Conservation (phyloP, 2,113 vertebrate genomes). For the Corydoras maculifer region DNA sequence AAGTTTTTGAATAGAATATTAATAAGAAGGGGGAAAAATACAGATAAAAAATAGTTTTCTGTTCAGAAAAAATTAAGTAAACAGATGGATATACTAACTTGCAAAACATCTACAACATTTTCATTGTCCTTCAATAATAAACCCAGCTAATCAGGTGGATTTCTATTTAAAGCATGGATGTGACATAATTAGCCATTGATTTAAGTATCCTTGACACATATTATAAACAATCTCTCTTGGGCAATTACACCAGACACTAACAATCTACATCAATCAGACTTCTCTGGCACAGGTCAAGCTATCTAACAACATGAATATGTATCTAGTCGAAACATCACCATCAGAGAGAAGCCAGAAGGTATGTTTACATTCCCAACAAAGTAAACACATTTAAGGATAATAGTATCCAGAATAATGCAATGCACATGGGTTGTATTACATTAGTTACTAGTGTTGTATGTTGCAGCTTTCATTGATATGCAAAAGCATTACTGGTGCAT, state of each 20-base stretch:
- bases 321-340: neutral
- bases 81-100: too few relatives aligned
- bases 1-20: too few relatives aligned
- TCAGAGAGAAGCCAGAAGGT: neutral
- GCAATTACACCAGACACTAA: neutral
- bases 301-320: constrained; percentile 15
- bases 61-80: too few relatives aligned
- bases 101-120: too few relatives aligned
- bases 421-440: neutral
- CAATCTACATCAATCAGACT: neutral
- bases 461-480: neutral
- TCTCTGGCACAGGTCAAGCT: neutral
- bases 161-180: too few relatives aligned
- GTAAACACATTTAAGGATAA: constrained; percentile 12
- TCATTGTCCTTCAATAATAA: too few relatives aligned
- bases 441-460: neutral
- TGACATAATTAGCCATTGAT: too few relatives aligned
- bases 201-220: too few relatives aligned
- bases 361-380: neutral
- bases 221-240: neutral
- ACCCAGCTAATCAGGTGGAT: too few relatives aligned
- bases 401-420: constrained; percentile 1
- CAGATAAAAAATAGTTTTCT: too few relatives aligned
- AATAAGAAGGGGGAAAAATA: too few relatives aligned
- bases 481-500: too few relatives aligned